Evolutionary conservation across 2,113 vertebrate genomes (phyloP).

Genomic region (Amblyopsis rosae): DNA sequence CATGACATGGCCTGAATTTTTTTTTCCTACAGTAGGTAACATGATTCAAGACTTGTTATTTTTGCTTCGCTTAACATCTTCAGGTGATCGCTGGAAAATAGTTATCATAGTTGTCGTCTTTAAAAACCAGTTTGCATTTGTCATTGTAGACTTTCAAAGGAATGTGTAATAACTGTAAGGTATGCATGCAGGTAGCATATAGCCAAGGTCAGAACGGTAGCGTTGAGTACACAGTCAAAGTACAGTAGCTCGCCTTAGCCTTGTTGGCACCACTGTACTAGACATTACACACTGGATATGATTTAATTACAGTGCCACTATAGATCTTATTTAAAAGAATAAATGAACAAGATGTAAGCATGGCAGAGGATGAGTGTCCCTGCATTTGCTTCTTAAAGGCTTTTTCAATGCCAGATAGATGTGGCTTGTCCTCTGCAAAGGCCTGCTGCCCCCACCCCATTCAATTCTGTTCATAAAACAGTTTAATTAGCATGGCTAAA

Average conservation of each 20-base stretch:
- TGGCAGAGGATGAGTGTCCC: conserved; percentile 11
- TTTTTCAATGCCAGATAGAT: not conserved
- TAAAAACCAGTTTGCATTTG: not conserved
- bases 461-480: not conserved
- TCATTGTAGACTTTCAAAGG: not conserved
- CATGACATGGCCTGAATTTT: not conserved
- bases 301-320: conserved; percentile 2
- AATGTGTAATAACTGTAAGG: not conserved
- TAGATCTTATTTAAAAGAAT: conserved; percentile 22
- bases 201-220: no score
- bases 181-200: not conserved
- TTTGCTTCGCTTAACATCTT: not conserved
- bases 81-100: not conserved
- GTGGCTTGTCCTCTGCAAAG: not conserved
- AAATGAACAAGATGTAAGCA: conserved; percentile 17
- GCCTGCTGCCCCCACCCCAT: not conserved
- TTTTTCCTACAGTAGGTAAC: not conserved
- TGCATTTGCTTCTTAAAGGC: not conserved
- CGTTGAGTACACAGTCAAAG: not conserved
- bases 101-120: not conserved
- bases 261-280: conserved; percentile 15
- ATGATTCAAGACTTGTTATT: not conserved
- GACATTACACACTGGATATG: conserved; percentile 22
- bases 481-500: not conserved
- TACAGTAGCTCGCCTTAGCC: conserved; percentile 25